Evolutionary conservation across 2,113 vertebrate species (phyloP).

Genomic region (Neolamprologus caudopunctatus): DNA sequence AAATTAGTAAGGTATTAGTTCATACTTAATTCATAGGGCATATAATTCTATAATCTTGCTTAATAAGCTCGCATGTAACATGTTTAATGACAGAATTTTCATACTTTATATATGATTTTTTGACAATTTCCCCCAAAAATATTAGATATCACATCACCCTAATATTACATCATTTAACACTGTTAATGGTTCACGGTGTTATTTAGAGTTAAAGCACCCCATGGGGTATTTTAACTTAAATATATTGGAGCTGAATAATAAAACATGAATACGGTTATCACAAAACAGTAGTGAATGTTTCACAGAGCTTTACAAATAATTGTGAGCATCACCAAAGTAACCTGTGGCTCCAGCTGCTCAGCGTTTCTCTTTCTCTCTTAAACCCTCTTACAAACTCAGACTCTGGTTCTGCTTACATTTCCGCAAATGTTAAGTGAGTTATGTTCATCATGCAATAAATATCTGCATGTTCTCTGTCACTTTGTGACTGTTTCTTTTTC

Average conservation of each 20-base stretch:
- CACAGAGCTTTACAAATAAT: background rate
- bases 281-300: background rate
- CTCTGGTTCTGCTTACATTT: background rate
- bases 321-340: background rate
- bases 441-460: background rate
- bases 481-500: background rate
- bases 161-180: background rate
- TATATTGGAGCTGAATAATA: background rate
- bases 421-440: background rate
- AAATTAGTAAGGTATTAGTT: background rate
- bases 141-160: background rate
- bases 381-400: background rate
- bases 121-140: accelerated
- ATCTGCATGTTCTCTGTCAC: background rate
- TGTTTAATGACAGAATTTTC: background rate
- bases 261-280: background rate
- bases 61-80: background rate
- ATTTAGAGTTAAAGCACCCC: background rate
- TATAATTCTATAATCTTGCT: background rate
- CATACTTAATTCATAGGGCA: background rate
- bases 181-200: background rate
- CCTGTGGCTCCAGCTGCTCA: background rate
- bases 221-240: background rate
- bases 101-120: background rate
- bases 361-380: background rate